Conservation (phyloP, 2,113 vertebrate genomes). For the Pavo muticus region DNA sequence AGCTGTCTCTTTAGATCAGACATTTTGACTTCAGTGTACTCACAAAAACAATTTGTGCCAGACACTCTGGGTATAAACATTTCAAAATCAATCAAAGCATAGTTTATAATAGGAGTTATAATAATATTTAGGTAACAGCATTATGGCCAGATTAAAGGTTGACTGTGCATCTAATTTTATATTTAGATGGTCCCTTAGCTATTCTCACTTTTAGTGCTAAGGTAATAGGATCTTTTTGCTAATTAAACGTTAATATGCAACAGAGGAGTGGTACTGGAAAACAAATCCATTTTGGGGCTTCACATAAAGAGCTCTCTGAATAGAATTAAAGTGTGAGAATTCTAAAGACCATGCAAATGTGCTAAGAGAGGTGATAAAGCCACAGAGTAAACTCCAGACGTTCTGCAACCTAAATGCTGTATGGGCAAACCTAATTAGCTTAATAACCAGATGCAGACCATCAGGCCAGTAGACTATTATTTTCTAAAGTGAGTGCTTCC, state of each 20-base stretch:
- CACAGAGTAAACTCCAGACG: not conserved
- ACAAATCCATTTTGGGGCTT: constrained; percentile 36
- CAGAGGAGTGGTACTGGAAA: constrained; percentile 33
- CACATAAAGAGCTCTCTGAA: not conserved
- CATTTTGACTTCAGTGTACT: not conserved
- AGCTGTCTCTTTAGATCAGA: constrained; percentile 35
- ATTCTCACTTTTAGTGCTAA: constrained; percentile 14
- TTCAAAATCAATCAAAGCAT: constrained; percentile 55
- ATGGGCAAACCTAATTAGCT: not conserved
- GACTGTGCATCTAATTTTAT: constrained; percentile 2
- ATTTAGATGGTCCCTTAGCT: constrained; percentile 28
- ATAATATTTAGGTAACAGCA: constrained; percentile 8
- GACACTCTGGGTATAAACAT: constrained; percentile 15
- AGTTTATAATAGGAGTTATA: not conserved
- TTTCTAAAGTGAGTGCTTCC: not conserved
- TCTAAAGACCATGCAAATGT: not conserved
- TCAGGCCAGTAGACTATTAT: not conserved
- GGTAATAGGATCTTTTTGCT: constrained; percentile 33
- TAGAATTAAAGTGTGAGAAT: not conserved
- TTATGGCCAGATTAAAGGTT: constrained; percentile 34
- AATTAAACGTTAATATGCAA: constrained; percentile 61
- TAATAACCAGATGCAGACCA: not conserved
- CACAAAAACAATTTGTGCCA: constrained; percentile 53
- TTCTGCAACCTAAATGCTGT: not conserved
- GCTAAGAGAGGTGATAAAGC: not conserved